These are phyloP conservation scores for Sarcophaga variegata DNA, from an alignment of 2,888 invertebrate genomes.

Conservation along the genomic window DNA sequence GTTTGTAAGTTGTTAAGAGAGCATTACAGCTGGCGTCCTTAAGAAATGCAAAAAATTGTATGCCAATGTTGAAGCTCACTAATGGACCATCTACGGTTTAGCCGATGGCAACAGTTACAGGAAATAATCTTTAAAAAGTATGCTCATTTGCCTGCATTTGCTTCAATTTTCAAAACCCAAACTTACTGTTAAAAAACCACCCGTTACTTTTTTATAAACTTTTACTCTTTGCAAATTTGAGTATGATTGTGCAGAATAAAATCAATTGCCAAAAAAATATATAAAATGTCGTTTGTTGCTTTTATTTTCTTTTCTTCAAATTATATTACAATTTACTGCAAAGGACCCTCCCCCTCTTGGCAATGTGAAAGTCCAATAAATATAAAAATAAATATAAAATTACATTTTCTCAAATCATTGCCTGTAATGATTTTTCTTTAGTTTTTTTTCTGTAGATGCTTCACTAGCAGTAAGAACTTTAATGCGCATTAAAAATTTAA, in stretches of 20 bases:
- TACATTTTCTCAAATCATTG: constrained; percentile 16
- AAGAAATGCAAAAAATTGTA: too few relatives aligned
- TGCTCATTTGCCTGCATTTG: too few relatives aligned
- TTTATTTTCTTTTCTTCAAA: constrained; percentile 26
- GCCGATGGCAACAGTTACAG: too few relatives aligned
- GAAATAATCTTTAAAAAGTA: too few relatives aligned
- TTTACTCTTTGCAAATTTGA: too few relatives aligned
- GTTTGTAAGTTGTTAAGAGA: too few relatives aligned
- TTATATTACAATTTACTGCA: constrained; percentile 45
- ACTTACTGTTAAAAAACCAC: too few relatives aligned
- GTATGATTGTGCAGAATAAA: not conserved
- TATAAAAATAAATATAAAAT: constrained; percentile 12
- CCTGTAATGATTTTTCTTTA: constrained; percentile 7
- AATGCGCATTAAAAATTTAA: not conserved
- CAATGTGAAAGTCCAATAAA: not conserved
- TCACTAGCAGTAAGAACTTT: not conserved
- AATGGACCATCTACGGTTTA: too few relatives aligned
- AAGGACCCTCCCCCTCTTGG: not conserved
- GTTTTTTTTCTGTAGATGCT: not conserved
- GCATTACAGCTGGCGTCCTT: too few relatives aligned
- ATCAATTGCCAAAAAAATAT: constrained; percentile 44
- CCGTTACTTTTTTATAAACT: too few relatives aligned
- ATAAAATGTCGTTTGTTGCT: not conserved
- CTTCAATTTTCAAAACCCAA: too few relatives aligned
- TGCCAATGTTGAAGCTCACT: too few relatives aligned